Evolutionary conservation across 2,888 invertebrate genomes (phyloP), one percentile per base, ranked within the genome.

Genomic region (Hydropsyche betteni): DNA sequence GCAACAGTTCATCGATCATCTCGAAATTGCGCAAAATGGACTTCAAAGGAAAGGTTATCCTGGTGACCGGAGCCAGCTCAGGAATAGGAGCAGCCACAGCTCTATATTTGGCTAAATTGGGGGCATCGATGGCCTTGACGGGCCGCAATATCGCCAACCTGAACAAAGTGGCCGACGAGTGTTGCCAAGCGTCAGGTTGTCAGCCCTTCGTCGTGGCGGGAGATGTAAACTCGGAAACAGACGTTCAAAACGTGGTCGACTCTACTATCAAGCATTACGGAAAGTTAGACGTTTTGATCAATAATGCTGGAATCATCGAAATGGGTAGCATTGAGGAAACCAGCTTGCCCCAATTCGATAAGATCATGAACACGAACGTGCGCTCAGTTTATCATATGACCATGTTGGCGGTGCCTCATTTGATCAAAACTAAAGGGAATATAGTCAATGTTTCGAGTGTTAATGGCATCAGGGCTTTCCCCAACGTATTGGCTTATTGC

Each of bases 381-480:
- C 84, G 88, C 81, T 80, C 81, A 5, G 74, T 81, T 7, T 82
- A 81, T 77, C 80, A 81, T 36, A 80, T 89, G 70, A 89, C 87
- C 6, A 87, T 86, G 84, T 81, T 88, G 71, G 86, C 87, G 5
- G 84, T 87, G 0, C 89, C 89, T 4, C 84, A 88, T 82, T 82
- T 90, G 16, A 83, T 86, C 12, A 80, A 81, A 79, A 82, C 81
- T 4, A 84, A 86, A 80, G 88, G 88, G 36, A 86, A 83, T 64
- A 84, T 89, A 76, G 89, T 91, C 4, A 91, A 90, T 81, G 88
- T 90, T 2, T 90, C 90, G 69, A 89, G 89, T 81, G 87, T 90
- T 1, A 91, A 88, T 80, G 93, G 93, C 12, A 81, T 90, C 36
- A 84, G 92, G 82, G 86, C 92, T 81, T 92, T 92, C 81, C 86